Evolutionary conservation across 2,888 invertebrate genomes (phyloP), one percentile per base, ranked within the genome.

Genomic region (Polietes domitor): DNA sequence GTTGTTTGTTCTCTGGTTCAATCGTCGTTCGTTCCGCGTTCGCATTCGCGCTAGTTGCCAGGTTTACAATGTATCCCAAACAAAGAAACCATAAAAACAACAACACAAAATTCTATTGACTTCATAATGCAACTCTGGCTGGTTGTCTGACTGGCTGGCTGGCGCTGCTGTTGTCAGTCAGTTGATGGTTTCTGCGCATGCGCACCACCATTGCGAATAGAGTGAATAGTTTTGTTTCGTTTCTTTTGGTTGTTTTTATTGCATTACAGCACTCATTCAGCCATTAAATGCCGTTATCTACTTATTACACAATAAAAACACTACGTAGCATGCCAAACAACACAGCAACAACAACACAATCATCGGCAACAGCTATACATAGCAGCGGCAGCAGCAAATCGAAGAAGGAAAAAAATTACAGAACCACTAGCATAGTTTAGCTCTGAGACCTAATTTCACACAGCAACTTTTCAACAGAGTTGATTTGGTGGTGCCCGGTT

Each of bases 221-320:
- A 32, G 32, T 32, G 70, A 74, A 80, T 83, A 70, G 83, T 83
- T 77, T 82, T 78, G 70, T 76, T 73, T 77, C 19, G 58, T 68
- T 71, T 75, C 26, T 63, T 26, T 58, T 55, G n/a, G n/a, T 83
- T 80, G 77, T 50, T 84, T 78, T 84, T 70, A 72, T 76, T 81
- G 58, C 78, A 84, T 81, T 84, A 81, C 84, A 72, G 81, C 84
- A 84, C 81, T 84, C 90, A 90, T 91, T 90, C 90, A 90, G 90
- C 90, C 90, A 91, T 91, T 90, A 91, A 90, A 89, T 90, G 89
- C 90, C 90, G 91, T 90, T 90, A 91, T 90, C 90, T 90, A 88
- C 88, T 91, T 90, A 90, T 91, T 90, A 90, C 90, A 91, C 90
- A 90, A 90, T 89, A 89, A 89, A 89, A 87, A 86, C 88, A 88